Conservation (phyloP, 2,113 vertebrate genomes). For the Apus apus region DNA sequence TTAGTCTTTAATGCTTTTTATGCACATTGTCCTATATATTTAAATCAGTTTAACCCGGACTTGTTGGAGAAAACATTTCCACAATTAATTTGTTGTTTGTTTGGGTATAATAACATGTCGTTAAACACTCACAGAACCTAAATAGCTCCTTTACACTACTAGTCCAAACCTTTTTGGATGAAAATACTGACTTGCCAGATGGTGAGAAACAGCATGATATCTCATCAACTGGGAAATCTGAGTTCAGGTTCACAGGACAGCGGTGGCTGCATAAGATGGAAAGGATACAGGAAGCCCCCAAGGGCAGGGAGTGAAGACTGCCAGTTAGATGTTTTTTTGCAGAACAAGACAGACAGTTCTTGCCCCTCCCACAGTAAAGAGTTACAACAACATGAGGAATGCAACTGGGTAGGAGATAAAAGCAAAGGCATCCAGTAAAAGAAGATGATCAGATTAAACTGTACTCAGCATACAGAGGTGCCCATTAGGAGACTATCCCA, state of each 20-base stretch:
- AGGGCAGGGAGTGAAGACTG: neutral
- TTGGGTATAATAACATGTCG: constrained; percentile 64
- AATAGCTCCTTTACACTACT: constrained; percentile 57
- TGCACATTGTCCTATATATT: neutral
- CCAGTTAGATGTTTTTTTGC: neutral
- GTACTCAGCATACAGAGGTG: neutral
- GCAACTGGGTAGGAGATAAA: neutral
- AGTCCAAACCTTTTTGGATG: constrained; percentile 52
- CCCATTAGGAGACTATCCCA: neutral
- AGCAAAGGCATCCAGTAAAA: neutral
- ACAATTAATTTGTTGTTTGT: constrained; percentile 73
- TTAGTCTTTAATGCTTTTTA: too few species aligned
- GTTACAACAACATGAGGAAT: neutral
- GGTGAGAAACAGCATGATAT: constrained; percentile 42
- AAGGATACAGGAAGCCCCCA: neutral
- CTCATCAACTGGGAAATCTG: constrained; percentile 45
- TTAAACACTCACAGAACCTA: constrained; percentile 65
- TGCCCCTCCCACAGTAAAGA: neutral
- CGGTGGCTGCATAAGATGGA: neutral
- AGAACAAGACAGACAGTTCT: neutral
- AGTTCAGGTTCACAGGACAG: constrained; percentile 62
- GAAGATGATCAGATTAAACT: neutral
- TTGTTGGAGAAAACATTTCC: constrained; percentile 63
- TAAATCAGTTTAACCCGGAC: constrained; percentile 4
- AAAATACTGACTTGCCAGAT: constrained; percentile 65